Base-by-base conservation (phyloP, 2,888 invertebrate genomes). In the Nemotelus pantherinus region DNA sequence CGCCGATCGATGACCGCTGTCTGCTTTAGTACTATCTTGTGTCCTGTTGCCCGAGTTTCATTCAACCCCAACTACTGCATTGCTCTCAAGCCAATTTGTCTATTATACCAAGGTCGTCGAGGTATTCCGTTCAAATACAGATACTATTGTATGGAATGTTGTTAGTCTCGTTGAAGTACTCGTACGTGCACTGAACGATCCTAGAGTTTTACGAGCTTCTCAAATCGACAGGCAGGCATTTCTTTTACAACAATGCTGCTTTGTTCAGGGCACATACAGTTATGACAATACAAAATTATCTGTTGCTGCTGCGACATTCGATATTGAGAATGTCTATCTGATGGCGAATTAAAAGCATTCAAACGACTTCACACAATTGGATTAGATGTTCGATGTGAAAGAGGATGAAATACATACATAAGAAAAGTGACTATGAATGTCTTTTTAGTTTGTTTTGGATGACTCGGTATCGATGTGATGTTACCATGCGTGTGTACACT, bases 341-440 rank as follows among this genome's bases (percentile, higher is more conserved):
- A 55, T 55, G 57, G 55, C 43, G 71, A 71, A 71, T 71, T 71
- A 71, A 55, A 71, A 45, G 71, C 71, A 71, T 53, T 55, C 55
- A 55, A 71, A 71, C n/a, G 71, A 71, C 71, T 71, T 71, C 71
- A 39, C 55, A 71, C 71, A 71, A 71, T 71, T 71, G 71, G 71
- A 71, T 71, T 71, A 71, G 6, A 45, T 6, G 2, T 44, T 45
- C 3, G 70, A n/a, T 10, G 43, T 7, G 71, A 50, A 68, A 53
- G 50, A 6, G n/a, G 41, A 45, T 57, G 10, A 3, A 9, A 57
- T 57, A 10, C 25, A 1, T 25, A 25, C 25, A 25, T 25, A 1
- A 25, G 25, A 25, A 25, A 25, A 25, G 25, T 25, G 25, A 25
- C 25, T 57, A 4, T 10, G 57, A 57, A 5, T 57, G 57, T 10